Evolutionary conservation across 1,140 invertebrate species (phyloP), one percentile per base, ranked within the genome.

Genomic region (Drosophila repleta): DNA sequence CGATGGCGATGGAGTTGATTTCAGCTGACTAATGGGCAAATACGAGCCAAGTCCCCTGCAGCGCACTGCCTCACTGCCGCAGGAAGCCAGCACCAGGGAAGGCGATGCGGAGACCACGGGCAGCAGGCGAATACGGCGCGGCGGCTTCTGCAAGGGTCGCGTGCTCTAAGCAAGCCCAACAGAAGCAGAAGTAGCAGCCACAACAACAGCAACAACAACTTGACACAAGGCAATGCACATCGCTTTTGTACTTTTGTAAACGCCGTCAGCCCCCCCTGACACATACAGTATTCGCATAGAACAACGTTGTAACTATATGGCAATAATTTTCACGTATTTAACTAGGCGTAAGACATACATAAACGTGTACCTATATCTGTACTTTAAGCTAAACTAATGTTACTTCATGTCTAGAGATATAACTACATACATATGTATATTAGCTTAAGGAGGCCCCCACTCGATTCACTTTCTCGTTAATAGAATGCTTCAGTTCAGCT

Each of bases 291-390:
- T 84, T 89, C 78, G 78, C 83, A 79, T 83, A 78, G 74, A 90
- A 82, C 87, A 79, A 90, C 76, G 76, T 84, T 90, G 87, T 85
- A 90, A 90, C 81, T 82, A 63, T 74, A 90, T 90, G 87, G 87
- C 87, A 90, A 90, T 90, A 90, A 90, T 90, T 90, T 90, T 85
- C 76, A 58, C 69, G 87, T 90, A 89, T 89, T 89, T 85, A 90
- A 64, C 58, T 90, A 89, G 85, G 43, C 43, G 56, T 81, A 81
- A 74, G 74, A 46, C 65, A 57, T 24, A 53, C 7, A 29, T 29
- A 35, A 5, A 57, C 18, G 11, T 45, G n/a, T n/a, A 49, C 46
- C 6, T 32, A 35, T 20, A 61, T 18, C 18, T 32, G 5, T 61
- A 74, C 17, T 43, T 29, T 71, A 57, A 65, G 46, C 35, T 58